Evolutionary conservation across 1,140 invertebrate genomes (phyloP), one percentile per base, ranked within the genome.

Genomic region (Bombus terrestris): DNA sequence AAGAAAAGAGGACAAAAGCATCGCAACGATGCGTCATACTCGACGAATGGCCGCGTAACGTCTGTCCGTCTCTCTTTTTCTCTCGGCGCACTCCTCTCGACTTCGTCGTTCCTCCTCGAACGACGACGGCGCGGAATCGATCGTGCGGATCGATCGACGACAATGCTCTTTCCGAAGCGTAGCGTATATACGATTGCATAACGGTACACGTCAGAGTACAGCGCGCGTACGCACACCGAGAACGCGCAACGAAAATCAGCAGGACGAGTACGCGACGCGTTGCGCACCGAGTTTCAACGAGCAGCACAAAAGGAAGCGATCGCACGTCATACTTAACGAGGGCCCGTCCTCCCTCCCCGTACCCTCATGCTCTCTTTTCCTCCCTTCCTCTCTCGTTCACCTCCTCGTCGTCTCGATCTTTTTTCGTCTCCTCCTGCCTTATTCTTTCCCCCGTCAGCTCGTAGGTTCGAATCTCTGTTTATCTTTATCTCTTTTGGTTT

Each of bases 401-500:
- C 37, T 69, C 66, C 37, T 68, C 53, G 37, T 69, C 64, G 22
- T 35, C 25, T 32, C 47, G 57, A 12, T 83, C 43, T 62, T 53
- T 41, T 73, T 43, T 25, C 66, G 57, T 62, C 47, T 53, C 32
- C 86, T 75, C 80, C 85, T 66, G 57, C 89, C 89, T 86, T 86
- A 86, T 91, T 91, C 90, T 83, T 86, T 88, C 83, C 88, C 79
- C 93, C 91, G 92, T 92, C 93, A 93, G 90, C 92, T 94, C 92
- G 91, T 93, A 93, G 92, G 91, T 92, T 93, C 93, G 92, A 95
- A 94, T 95, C 93, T 94, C 94, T 95, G 95, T 95, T 95, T 95
- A 95, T 95, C 93, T 95, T 95, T 95, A 95, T 95, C 94, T 95
- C 93, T 94, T 94, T 95, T 94, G 92, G 93, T 95, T 95, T 94